Base-by-base conservation (phyloP, 2,888 invertebrate genomes). In the Sphinx pinastri region DNA sequence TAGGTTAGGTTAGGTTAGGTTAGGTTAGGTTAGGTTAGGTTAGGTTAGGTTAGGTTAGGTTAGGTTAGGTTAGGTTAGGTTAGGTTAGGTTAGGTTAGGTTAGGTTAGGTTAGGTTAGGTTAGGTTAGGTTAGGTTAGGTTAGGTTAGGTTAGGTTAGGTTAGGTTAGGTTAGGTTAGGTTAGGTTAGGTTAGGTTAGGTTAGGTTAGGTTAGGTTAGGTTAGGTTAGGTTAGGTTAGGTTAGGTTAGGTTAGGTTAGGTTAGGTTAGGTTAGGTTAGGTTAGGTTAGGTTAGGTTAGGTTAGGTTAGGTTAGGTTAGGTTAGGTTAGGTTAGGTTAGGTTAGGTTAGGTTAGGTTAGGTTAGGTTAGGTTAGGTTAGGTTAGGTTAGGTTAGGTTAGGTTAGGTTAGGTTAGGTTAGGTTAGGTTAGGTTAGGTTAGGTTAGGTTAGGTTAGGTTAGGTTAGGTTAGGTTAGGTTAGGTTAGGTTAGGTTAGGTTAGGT, bases 401-500 rank as follows among this genome's bases (percentile, higher is more conserved):
- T 70, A 70, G 70, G 70, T 70, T 70, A 70, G 70, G 70, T 70
- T 70, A 70, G 70, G 70, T 70, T 70, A 70, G 70, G 70, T 70
- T 70, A 70, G 70, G 70, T 70, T 70, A 70, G 70, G 70, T 70
- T 70, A 70, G 70, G 70, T 70, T 70, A 70, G 70, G 70, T 70
- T 70, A 70, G 70, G 70, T 70, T 70, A 70, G 70, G 69, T 68
- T 63, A 63, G 63, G 63, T 63, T 68, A 68, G 68, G 71, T 71
- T 69, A 72, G 69, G 69, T 70, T 72, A 71, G 71, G 71, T 72
- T 72, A 72, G 71, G 69, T 71, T 71, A 67, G 71, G 69, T 69
- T 68, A 71, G 71, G 71, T 71, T 71, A 71, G 71, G 69, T 71
- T 69, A 69, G 71, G 71, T 71, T 71, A 71, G 71, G 71, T 71